phyloP scores from a whole-genome alignment of 1,140 invertebrate genomes.

The Periplaneta americana region DNA sequence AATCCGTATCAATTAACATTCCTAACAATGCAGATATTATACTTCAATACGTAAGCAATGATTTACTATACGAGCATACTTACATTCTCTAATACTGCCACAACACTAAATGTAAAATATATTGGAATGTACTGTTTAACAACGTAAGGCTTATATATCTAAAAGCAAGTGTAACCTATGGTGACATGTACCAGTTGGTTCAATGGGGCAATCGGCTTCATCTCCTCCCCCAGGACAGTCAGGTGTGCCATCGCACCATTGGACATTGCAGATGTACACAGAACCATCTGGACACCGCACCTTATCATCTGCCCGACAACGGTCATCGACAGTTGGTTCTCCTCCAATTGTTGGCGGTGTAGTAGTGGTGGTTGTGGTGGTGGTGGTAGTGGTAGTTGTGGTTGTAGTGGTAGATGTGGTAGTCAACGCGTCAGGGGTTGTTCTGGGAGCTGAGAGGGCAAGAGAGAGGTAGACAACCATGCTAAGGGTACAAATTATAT shows the following conservation, averaged over 20 bases:
- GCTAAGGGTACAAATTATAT: background rate
- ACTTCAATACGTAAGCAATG: too few relatives aligned
- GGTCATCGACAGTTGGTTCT: background rate
- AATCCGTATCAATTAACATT: too few relatives aligned
- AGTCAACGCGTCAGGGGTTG: background rate
- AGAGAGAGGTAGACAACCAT: background rate
- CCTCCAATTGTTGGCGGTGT: background rate
- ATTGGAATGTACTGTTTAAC: too few relatives aligned
- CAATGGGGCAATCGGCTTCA: constrained; percentile 42
- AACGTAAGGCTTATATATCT: too few relatives aligned
- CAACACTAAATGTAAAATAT: too few relatives aligned
- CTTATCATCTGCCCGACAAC: constrained; percentile 48
- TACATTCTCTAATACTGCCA: too few relatives aligned
- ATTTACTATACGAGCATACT: too few relatives aligned
- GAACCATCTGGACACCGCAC: constrained; percentile 38
- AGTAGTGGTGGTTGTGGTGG: background rate
- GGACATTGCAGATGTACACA: constrained; percentile 42
- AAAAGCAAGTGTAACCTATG: too few relatives aligned
- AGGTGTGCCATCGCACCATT: constrained; percentile 45
- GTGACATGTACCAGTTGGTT: background rate
- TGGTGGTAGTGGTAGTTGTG: too few relatives aligned
- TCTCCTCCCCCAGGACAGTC: constrained; percentile 54
- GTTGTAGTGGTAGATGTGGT: too few relatives aligned
- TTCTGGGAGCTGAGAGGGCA: background rate
- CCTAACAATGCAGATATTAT: too few relatives aligned